phyloP scores from a whole-genome alignment of 2,888 invertebrate genomes.

The Dynastes tityus region DNA sequence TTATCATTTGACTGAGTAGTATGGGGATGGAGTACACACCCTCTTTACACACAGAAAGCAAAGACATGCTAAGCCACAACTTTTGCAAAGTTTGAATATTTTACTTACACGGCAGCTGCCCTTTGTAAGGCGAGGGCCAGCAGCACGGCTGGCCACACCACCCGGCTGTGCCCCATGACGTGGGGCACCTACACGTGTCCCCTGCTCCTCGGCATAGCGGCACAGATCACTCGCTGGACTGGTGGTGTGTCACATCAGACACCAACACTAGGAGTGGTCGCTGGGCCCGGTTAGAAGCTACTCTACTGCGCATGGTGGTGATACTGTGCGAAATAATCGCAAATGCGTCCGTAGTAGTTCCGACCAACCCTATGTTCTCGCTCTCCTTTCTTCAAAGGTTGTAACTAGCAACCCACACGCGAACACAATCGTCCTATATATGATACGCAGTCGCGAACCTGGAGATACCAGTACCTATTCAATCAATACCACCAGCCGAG shows the following conservation, averaged over 20 bases:
- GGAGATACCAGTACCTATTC: slow-evolving; percentile 70
- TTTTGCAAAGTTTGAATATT: slow-evolving; percentile 39
- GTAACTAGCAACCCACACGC: slow-evolving; percentile 67
- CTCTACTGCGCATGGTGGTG: slow-evolving; percentile 67
- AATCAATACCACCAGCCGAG: slow-evolving; percentile 67
- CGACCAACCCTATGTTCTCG: slow-evolving; percentile 58
- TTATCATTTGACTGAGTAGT: background rate
- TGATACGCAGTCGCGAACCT: slow-evolving; percentile 71
- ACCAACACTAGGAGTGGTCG: slow-evolving; percentile 70
- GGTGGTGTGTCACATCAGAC: slow-evolving; percentile 68
- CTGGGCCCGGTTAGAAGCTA: slow-evolving; percentile 66
- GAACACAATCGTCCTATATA: slow-evolving; percentile 60
- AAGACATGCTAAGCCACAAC: slow-evolving; percentile 32
- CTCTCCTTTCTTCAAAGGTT: slow-evolving; percentile 69
- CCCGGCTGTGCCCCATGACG: slow-evolving; percentile 72
- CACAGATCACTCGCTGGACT: slow-evolving; percentile 67
- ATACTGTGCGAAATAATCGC: slow-evolving; percentile 68
- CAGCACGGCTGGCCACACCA: slow-evolving; percentile 75
- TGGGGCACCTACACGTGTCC: slow-evolving; percentile 72
- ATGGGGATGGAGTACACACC: slow-evolving; percentile 38
- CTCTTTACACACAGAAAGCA: slow-evolving; percentile 40
- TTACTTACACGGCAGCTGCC: slow-evolving; percentile 72
- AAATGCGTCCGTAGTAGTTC: slow-evolving; percentile 58
- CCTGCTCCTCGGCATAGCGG: slow-evolving; percentile 68
- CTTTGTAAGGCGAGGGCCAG: slow-evolving; percentile 73